Base-by-base conservation (phyloP, 2,113 vertebrate genomes). In the Stomatorhinus ivindoensis region DNA sequence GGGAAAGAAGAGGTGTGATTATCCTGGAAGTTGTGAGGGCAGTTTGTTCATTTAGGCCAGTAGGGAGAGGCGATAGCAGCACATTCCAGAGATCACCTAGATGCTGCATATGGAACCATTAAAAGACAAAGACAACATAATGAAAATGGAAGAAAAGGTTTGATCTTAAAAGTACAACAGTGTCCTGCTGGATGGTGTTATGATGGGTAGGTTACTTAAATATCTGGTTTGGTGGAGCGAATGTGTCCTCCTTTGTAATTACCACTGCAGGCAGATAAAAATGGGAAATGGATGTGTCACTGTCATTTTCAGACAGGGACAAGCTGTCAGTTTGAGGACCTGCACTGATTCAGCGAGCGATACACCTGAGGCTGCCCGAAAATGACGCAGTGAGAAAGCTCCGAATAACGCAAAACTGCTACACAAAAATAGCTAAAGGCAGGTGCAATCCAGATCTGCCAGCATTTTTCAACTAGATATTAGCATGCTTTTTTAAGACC, bases 1-100 rank as follows among this genome's bases (percentile, higher is more conserved):
- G 96, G 35, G 0, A 87, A 90, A 89, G 88, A 90, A 88, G 31
- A 48, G 69, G 82, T 13, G 82, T 84, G 42, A 44, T 61, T 27
- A 73, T 80, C 86, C 61, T 27, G 9, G 7, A 65, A 10, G 27
- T n/a, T 44, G 8, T 11, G 21, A 47, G 15, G 2, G 21, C 6
- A 13, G 44, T 10, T 8, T 83, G 1, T 46, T 46, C 39, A 82
- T 24, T 21, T 8, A 76, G 73, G 73, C 42, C 82, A n/a, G 44
- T 21, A 24, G 82, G 42, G 46, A 84, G 19, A 82, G 35, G 31
- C 42, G 47, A 83, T 10, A 11, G 21, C 80, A 44, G 39, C 80
- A n/a, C 19, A 46, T 19, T 15, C 44, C 82, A n/a, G 21, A 46
- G 21, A 47, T 44, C 42, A 9, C 39, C 42, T 24, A 6, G 47